Evolutionary conservation across 2,888 invertebrate species (phyloP), one percentile per base, ranked within the genome.

Genomic region (Dynastes hyllus): DNA sequence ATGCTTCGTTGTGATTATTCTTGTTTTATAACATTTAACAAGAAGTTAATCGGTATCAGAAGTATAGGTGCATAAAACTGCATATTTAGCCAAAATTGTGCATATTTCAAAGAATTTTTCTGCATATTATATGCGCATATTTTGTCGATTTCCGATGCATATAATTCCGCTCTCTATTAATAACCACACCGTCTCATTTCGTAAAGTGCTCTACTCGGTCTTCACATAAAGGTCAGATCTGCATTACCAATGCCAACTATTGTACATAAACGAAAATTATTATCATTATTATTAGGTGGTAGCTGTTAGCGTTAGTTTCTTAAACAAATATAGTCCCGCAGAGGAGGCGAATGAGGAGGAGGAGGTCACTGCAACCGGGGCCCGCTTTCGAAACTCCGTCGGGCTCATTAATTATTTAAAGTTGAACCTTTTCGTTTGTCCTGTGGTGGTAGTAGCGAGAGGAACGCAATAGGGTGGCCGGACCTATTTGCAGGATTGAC

Each of bases 401-500:
- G 40, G 37, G 32, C 50, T 67, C 67, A 50, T 67, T 67, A 67
- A 67, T 67, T 67, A 67, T 67, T 67, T 67, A 67, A 45, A 67
- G 67, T 50, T 50, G 50, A 50, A 67, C 67, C 67, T 67, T 67
- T 50, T 32, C 22, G 27, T 67, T 67, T 29, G 66, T 67, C 45
- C 45, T 40, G 9, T 45, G 65, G 37, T 37, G 65, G 65, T 32
- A 32, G 65, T 32, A 32, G 65, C 22, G 22, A 58, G 55, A 58
- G 55, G 55, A 16, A 22, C 16, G 53, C 53, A 53, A n/a, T 53
- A 16, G 53, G 16, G 53, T 53, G 13, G 55, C 45, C 55, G 55
- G 55, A 73, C 71, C 78, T 71, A 78, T 63, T 63, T 78, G 70
- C 78, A 78, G 66, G 63, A 78, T 53, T 65, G 78, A 78, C 70